Evolutionary conservation across 2,888 invertebrate species (phyloP).

Genomic region (Mechanitis mazaeus): DNA sequence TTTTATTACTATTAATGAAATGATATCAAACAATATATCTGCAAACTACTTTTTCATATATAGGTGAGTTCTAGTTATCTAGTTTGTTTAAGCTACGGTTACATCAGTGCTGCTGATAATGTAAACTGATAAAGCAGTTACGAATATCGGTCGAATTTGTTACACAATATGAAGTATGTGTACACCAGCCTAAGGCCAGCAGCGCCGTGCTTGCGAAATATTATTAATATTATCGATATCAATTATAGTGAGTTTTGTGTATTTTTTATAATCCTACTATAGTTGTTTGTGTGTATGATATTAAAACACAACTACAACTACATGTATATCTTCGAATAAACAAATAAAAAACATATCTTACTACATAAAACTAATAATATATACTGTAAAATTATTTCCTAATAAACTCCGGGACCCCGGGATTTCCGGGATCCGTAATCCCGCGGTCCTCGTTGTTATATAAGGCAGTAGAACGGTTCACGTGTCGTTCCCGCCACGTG

Average conservation of each 20-base stretch:
- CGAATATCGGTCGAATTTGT: slow-evolving; percentile 26
- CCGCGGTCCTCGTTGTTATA: not conserved
- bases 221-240: too few species aligned
- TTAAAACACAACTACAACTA: too few species aligned
- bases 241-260: too few species aligned
- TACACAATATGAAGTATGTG: slow-evolving; percentile 23
- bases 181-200: not conserved
- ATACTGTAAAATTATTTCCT: not conserved
- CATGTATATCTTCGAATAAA: too few species aligned
- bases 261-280: too few species aligned
- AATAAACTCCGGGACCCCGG: slow-evolving; percentile 11
- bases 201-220: not conserved
- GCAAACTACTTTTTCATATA: slow-evolving; percentile 18
- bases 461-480: slow-evolving; percentile 11
- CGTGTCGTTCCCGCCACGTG: slow-evolving; percentile 21
- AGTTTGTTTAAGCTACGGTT: slow-evolving; percentile 40
- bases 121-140: slow-evolving; percentile 26
- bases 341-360: too few species aligned
- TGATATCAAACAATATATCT: not conserved
- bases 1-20: not conserved
- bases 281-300: too few species aligned
- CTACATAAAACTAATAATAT: not conserved
- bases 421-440: slow-evolving; percentile 11
- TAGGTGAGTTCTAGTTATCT: slow-evolving; percentile 35
- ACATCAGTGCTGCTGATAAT: slow-evolving; percentile 36